Base-by-base conservation (phyloP, 2,113 vertebrate species). In the Carlito syrichta region DNA sequence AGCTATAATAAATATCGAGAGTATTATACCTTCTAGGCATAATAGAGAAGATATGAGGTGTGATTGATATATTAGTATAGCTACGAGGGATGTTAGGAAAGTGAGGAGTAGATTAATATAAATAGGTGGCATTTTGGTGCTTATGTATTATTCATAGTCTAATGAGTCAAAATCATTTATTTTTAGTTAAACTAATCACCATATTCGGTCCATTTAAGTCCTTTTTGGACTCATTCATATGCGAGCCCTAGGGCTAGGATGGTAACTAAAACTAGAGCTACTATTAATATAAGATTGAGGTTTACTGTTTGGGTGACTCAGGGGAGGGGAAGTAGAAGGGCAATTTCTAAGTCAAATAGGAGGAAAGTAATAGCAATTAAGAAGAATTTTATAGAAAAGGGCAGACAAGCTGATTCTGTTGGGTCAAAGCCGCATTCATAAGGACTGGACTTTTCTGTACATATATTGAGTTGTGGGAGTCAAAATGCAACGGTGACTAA, bases 301-400 rank as follows among this genome's bases (percentile, higher is more conserved):
- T 40, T 56, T 3, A 22, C 43, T 14, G 30, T 27, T 81, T 91
- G 77, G 3, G 30, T 43, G 8, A 22, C 76, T 45, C 50, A 69
- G 8, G 8, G n/a, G 32, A 81, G 20, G 8, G 50, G 88, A 0
- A 95, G 22, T 3, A 85, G 35, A 5, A 62, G n/a, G 2, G 73
- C 10, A 19, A 77, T 91, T 50, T 91, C 82, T 79, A 73, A 4
- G 32, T 81, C 17, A 5, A 63, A 63, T 13, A 74, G 19, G 0
- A 95, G 19, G 5, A 86, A 56, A 25, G n/a, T n/a, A 12, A 48
- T 81, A 4, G 71, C n/a, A 3, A 81, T 40, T 2, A 91, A 45
- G 19, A 86, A 95, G 8, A 91, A 25, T 10, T 91, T 63, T 73
- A 95, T 82, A 0, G 45, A 94, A 10, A 89, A 94, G 1, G 7